phyloP scores from a whole-genome alignment of 1,140 invertebrate species.

The Drosophila baimaii region DNA sequence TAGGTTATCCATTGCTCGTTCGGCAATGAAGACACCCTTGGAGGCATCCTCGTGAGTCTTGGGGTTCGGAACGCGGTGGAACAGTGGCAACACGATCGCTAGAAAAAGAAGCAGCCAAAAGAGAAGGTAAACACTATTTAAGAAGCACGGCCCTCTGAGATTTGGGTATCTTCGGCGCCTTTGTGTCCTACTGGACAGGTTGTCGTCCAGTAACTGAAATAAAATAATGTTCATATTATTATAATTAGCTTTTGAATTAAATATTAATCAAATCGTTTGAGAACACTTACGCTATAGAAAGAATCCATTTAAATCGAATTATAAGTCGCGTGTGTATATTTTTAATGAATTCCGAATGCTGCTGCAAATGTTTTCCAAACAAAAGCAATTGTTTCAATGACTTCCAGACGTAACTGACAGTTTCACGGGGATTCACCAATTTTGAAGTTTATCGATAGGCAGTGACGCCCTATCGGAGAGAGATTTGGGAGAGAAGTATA shows the following conservation, averaged over 20 bases:
- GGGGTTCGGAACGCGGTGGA: constrained; percentile 52
- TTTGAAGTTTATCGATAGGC: background rate
- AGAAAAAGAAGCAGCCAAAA: constrained; percentile 67
- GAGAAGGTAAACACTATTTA: constrained; percentile 44
- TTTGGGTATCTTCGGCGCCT: background rate
- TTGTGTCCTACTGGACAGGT: background rate
- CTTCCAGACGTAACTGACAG: no score
- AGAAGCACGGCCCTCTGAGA: constrained; percentile 36
- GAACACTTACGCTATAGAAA: background rate
- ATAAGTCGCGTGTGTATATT: background rate
- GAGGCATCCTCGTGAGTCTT: constrained; percentile 42
- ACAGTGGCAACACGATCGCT: constrained; percentile 60
- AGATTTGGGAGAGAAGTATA: background rate
- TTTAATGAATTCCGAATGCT: background rate
- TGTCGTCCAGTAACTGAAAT: background rate
- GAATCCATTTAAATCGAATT: background rate
- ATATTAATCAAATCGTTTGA: background rate
- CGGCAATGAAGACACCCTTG: constrained; percentile 55
- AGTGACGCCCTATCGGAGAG: background rate
- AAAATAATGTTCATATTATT: no score
- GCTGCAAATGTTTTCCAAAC: background rate
- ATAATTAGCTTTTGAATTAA: no score
- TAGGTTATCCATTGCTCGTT: constrained; percentile 84
- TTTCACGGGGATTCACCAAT: constrained; percentile 1
- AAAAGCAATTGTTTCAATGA: background rate